Conservation (phyloP, 2,797 vertebrate species). For the Tokudaia muenninki region DNA sequence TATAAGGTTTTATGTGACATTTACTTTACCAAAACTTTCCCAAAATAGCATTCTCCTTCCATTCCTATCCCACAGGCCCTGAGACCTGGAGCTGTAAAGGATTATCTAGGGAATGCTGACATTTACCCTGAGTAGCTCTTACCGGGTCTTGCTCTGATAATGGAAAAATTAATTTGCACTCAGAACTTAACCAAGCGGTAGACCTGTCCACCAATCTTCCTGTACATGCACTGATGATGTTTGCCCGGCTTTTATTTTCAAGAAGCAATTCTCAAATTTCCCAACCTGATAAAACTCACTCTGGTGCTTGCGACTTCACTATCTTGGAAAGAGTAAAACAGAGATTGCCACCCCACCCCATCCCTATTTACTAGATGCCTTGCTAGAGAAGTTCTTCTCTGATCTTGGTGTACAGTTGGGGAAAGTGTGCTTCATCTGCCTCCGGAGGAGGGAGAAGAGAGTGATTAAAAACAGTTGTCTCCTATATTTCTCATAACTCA, state of each 20-base stretch:
- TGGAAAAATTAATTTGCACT: slow-evolving; percentile 9
- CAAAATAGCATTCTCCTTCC: not conserved
- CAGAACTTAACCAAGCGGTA: slow-evolving; percentile 28
- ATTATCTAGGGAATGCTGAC: slow-evolving; percentile 6
- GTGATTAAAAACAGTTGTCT: not conserved
- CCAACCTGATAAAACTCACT: not conserved
- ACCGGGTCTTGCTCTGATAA: not conserved
- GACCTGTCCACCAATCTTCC: not conserved
- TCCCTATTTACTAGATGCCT: not conserved
- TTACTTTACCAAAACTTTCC: not conserved
- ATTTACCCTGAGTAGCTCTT: not conserved
- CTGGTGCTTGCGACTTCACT: not conserved
- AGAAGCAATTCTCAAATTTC: not conserved
- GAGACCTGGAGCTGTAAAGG: slow-evolving; percentile 8
- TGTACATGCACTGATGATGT: not conserved
- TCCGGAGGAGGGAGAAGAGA: not conserved
- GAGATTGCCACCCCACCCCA: fast-evolving
- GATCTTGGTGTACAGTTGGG: not conserved
- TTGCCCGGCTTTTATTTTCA: not conserved
- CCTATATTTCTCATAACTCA: not conserved
- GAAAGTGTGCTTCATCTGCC: not conserved
- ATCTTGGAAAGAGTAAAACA: not conserved
- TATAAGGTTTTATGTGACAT: not conserved
- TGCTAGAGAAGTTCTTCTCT: not conserved
- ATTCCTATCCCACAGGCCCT: not conserved